These are phyloP conservation scores for Leptinotarsa defecta DNA, from an alignment of 1,140 invertebrate genomes.

Conservation along the genomic window DNA sequence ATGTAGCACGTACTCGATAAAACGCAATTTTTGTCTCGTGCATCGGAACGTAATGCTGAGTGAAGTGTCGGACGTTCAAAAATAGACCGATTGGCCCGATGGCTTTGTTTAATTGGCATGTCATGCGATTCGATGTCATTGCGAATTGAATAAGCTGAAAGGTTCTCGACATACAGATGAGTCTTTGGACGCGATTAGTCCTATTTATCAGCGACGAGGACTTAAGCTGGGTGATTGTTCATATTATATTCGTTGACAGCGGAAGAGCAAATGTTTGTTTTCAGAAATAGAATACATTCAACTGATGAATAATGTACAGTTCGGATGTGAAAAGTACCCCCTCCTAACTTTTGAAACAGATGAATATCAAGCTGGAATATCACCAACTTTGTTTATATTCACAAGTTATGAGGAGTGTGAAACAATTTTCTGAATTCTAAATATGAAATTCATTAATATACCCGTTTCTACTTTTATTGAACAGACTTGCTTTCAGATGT, in stretches of 20 bases:
- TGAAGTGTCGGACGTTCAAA: slow-evolving; percentile 3
- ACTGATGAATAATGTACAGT: no score
- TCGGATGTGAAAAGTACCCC: no score
- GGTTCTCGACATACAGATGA: background rate
- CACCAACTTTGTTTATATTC: no score
- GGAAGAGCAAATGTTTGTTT: no score
- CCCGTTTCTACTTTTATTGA: no score
- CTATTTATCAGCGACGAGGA: background rate
- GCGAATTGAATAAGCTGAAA: background rate
- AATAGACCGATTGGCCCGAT: slow-evolving; percentile 7
- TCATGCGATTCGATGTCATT: slow-evolving; percentile 15
- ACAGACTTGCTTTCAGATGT: no score
- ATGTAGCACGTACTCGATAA: background rate
- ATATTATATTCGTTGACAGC: background rate
- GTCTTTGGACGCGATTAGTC: background rate
- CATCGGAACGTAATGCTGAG: background rate
- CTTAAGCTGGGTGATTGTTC: background rate
- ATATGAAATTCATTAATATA: no score
- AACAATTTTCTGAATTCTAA: no score
- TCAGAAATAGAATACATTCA: no score
- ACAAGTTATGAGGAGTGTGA: no score
- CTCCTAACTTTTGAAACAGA: no score
- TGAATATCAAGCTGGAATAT: no score
- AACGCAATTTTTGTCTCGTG: slow-evolving; percentile 13
- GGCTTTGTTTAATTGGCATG: slow-evolving; percentile 17